Percentiles rank a stretch among this genome's conserved stretches.
These are phyloP conservation scores for Macheiramphus alcinus DNA, from an alignment of 2,113 vertebrate genomes.

Conservation along the genomic window DNA sequence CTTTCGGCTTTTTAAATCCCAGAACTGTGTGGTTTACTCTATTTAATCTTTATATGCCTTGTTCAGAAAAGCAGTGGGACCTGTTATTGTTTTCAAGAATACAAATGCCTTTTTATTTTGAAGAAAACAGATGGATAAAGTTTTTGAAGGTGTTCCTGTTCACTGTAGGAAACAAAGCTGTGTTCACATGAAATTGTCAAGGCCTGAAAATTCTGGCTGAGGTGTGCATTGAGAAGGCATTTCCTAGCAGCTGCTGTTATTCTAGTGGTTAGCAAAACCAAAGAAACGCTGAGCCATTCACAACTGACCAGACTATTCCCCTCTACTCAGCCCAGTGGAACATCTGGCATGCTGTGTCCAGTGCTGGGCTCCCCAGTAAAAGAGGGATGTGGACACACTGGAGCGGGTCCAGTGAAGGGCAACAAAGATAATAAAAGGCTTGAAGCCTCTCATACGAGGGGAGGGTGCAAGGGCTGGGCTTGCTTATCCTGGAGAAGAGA, in stretches of 20 bases:
- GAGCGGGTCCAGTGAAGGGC: neutral
- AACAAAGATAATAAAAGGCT: neutral
- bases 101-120: neutral
- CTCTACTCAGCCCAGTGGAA: neutral
- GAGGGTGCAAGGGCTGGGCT: too few species aligned
- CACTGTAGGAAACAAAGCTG: neutral
- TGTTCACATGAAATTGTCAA: neutral
- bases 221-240: neutral
- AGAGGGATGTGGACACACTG: neutral
- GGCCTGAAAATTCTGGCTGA: neutral
- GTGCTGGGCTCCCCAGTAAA: neutral
- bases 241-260: neutral
- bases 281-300: neutral
- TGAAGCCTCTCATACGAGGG: rapidly evolving
- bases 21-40: neutral
- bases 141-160: neutral
- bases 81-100: neutral
- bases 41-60: neutral
- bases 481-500: neutral
- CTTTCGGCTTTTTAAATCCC: neutral
- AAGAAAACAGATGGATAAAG: neutral
- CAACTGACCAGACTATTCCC: neutral
- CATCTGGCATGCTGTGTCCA: neutral
- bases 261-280: neutral
- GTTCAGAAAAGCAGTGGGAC: neutral